A percentile compares a stretch with the other conserved stretches of the same genome.
These are phyloP conservation scores for Euzophera pinguis DNA, from an alignment of 2,888 invertebrate genomes.

Conservation along the genomic window DNA sequence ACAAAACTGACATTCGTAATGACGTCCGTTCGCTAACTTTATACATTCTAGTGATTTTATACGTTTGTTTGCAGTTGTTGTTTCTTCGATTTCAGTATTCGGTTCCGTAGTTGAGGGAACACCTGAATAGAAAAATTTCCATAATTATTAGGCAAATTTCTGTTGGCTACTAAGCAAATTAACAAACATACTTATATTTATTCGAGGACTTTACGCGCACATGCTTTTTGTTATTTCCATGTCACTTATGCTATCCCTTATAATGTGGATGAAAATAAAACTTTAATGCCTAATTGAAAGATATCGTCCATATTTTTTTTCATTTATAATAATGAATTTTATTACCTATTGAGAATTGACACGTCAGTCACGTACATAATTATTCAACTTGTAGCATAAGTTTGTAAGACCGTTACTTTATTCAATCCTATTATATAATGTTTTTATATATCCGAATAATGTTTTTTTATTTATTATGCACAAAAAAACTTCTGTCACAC, in stretches of 20 bases:
- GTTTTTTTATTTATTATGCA: too few species aligned
- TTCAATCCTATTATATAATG: too few species aligned
- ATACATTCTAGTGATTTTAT: neutral
- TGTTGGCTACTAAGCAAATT: neutral
- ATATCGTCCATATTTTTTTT: neutral
- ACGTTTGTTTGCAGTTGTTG: neutral
- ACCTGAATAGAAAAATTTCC: conserved; percentile 8
- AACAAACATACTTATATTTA: neutral
- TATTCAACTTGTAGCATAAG: too few species aligned
- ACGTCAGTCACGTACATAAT: too few species aligned
- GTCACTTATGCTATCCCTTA: neutral
- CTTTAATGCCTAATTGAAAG: neutral
- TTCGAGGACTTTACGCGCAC: conserved; percentile 5
- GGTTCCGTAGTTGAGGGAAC: neutral
- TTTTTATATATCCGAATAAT: too few species aligned
- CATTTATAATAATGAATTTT: neutral
- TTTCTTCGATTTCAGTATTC: conserved; percentile 2
- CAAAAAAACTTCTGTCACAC: too few species aligned
- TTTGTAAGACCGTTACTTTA: too few species aligned
- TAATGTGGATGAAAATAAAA: neutral
- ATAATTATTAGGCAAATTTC: conserved; percentile 1
- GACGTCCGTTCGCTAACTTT: neutral
- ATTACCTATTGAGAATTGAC: neutral
- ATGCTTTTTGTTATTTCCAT: neutral
- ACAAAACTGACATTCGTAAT: conserved; percentile 4